phyloP scores from a whole-genome alignment of 2,113 vertebrate genomes.

The Burhinus oedicnemus region DNA sequence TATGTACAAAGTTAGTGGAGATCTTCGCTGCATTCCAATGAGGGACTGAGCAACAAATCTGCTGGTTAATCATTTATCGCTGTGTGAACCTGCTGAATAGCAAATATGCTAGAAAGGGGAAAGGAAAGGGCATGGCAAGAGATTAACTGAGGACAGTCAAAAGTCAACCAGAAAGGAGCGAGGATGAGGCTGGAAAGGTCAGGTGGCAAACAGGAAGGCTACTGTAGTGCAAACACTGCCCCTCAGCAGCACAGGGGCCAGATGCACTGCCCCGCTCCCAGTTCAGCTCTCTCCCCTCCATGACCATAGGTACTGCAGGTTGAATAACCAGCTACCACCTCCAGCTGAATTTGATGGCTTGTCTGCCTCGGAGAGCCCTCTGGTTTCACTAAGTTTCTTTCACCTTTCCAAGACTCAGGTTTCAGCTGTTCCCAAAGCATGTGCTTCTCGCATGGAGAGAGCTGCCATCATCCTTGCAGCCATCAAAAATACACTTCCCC shows the following conservation, averaged over 20 bases:
- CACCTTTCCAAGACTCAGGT: background rate
- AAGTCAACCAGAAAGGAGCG: conserved; percentile 20
- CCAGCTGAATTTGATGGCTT: background rate
- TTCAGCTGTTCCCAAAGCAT: rapidly evolving
- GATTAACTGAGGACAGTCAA: conserved; percentile 68
- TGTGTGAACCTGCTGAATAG: conserved; percentile 62
- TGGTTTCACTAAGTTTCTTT: background rate
- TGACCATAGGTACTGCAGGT: background rate
- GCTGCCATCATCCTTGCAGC: background rate
- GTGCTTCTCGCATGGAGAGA: background rate
- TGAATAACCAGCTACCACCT: background rate
- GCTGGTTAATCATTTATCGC: conserved; percentile 58
- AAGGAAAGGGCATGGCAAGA: conserved; percentile 52
- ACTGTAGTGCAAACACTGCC: background rate
- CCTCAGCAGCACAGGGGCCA: background rate
- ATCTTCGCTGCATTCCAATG: conserved; percentile 20
- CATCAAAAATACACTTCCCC: background rate
- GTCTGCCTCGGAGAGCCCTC: background rate
- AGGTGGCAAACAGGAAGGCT: conserved; percentile 11
- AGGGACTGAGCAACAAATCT: conserved; percentile 6
- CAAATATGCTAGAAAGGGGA: conserved; percentile 53
- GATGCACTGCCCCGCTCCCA: background rate
- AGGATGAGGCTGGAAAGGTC: conserved; percentile 33
- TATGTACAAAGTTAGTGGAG: conserved; percentile 1
- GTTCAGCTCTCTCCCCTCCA: background rate